Base-by-base conservation (phyloP, 2,888 invertebrate genomes). In the Drosophila setosimentum region DNA sequence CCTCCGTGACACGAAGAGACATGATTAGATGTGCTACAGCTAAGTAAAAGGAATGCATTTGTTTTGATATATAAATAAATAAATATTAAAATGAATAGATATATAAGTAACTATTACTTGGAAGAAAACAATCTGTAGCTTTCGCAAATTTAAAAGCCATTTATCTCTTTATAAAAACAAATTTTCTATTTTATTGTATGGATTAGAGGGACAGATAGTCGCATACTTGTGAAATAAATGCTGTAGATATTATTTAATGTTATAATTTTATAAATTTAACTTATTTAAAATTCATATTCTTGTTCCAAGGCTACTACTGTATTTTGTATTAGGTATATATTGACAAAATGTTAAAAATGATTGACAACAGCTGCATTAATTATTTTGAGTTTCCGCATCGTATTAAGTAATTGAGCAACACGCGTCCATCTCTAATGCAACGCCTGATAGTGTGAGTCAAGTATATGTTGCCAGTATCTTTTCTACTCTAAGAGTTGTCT, bases 401-500 rank as follows among this genome's bases (percentile, higher is more conserved):
- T 11, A 27, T 37, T 49, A 30, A 30, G 16, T 35, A 21, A 27
- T n/a, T 21, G n/a, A 11, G 6, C 7, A 21, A 37, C 37, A 68
- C 57, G 49, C 11, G 24, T 0, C 37, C 69, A 69, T 69, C 68
- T 33, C 68, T 67, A 68, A 24, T n/a, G 10, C 33, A 51, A 27
- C 13, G 48, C 40, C 48, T 53, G 53, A n/a, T 8, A n/a, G 29
- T 16, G 16, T 24, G 21, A 45, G 21, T 16, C 21, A 30, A 79
- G 80, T 68, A 58, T 73, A 68, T 63, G 67, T 70, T 65, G 55
- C 33, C 59, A 61, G 42, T 33, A 67, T 71, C 69, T 60, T 51
- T 45, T 32, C 21, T 21, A 57, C 30, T 61, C 27, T 66, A 40
- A 60, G 53, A 42, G 40, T 40, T 57, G 53, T 78, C 55, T 89